Evolutionary conservation across 2,113 vertebrate genomes (phyloP).

Genomic region (Mesoclemmys tuberculata): DNA sequence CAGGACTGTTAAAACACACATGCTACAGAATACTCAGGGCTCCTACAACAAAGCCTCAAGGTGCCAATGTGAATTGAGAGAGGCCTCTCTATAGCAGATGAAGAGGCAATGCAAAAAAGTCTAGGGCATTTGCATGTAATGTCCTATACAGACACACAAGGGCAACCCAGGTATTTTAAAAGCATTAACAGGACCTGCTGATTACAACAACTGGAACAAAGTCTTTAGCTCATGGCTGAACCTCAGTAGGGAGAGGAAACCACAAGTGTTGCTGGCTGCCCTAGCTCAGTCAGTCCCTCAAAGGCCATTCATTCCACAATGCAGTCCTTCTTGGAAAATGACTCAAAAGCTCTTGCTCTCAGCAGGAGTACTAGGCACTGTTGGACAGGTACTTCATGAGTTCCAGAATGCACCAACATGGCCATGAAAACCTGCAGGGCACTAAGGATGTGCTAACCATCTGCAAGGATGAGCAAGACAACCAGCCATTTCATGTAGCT

Average conservation of each 20-base stretch:
- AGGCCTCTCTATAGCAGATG: neutral
- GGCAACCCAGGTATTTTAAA: neutral
- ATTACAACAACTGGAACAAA: neutral
- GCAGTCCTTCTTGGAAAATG: neutral
- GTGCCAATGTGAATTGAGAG: neutral
- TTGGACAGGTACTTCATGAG: neutral
- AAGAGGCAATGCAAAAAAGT: neutral
- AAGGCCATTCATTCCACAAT: neutral
- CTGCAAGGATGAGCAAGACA: neutral
- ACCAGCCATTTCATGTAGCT: neutral
- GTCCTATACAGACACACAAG: neutral
- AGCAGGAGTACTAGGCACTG: neutral
- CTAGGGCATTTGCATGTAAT: neutral
- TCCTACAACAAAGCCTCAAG: fast-evolving
- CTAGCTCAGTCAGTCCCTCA: neutral
- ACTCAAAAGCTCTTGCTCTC: neutral
- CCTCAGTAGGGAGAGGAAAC: neutral
- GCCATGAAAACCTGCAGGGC: neutral
- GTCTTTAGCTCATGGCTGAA: neutral
- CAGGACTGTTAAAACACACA: neutral
- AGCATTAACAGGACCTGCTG: fast-evolving
- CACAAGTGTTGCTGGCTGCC: neutral
- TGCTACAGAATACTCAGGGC: neutral
- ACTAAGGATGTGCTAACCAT: neutral
- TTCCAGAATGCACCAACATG: neutral